phyloP scores from a whole-genome alignment of 2,113 vertebrate species.

The Anolis carolinensis region DNA sequence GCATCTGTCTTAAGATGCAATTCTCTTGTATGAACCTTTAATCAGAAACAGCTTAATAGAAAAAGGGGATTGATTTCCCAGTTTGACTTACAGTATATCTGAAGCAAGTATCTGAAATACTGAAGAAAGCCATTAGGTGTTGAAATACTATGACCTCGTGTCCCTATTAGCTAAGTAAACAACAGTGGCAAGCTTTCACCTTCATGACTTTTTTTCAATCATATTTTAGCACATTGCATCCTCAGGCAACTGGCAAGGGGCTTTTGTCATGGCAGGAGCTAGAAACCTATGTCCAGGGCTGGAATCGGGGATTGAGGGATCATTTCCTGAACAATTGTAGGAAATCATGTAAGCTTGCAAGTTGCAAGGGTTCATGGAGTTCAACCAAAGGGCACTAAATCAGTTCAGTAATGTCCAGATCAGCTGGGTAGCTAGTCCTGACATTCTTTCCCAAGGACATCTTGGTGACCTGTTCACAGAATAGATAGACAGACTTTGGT shows the following conservation, averaged over 20 bases:
- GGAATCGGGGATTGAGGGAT: neutral
- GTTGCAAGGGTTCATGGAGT: neutral
- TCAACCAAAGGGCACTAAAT: neutral
- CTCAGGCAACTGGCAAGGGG: neutral
- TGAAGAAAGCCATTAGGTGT: neutral
- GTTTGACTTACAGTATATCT: neutral
- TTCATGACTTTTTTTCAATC: neutral
- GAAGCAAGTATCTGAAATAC: neutral
- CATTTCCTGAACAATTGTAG: neutral
- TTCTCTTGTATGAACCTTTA: neutral
- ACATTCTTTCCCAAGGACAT: neutral
- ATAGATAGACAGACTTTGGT: neutral
- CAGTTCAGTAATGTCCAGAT: neutral
- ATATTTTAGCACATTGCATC: neutral
- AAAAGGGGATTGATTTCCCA: neutral
- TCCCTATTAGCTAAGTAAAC: neutral
- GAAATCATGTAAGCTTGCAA: neutral
- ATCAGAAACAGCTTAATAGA: neutral
- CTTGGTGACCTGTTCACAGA: neutral
- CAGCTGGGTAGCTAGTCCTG: neutral
- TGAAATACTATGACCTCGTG: neutral
- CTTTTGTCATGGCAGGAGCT: neutral
- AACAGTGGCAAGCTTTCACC: neutral
- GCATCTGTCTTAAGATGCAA: too few species aligned
- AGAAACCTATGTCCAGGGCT: neutral